Conservation (phyloP, 2,113 vertebrate genomes). For the Empidonax alnorum region DNA sequence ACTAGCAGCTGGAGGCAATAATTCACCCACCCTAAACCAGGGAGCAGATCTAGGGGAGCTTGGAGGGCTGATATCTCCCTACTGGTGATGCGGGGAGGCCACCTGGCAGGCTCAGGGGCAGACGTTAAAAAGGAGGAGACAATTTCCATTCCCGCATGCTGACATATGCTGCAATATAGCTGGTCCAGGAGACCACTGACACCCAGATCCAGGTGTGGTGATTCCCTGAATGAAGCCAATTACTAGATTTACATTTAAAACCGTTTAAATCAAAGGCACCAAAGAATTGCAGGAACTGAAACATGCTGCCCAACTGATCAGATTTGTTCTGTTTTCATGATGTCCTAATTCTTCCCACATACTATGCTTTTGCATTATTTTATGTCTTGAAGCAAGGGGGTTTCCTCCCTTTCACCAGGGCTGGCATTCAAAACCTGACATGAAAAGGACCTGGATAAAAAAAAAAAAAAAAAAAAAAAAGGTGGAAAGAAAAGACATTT, state of each 20-base stretch:
- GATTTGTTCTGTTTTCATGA: background rate
- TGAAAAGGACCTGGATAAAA: background rate
- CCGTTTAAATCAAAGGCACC: background rate
- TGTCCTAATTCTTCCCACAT: background rate
- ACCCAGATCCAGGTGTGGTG: background rate
- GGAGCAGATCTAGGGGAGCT: background rate
- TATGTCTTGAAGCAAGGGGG: background rate
- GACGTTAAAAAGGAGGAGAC: background rate
- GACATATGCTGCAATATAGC: background rate
- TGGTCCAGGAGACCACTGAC: background rate
- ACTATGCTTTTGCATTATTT: background rate
- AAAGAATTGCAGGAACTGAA: background rate
- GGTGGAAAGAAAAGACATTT: background rate
- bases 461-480: background rate
- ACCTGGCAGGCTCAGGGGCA: background rate
- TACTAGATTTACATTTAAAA: background rate
- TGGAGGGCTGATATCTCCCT: fast-evolving
- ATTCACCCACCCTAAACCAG: background rate
- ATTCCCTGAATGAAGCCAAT: background rate
- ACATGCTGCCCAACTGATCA: background rate
- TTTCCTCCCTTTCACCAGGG: background rate
- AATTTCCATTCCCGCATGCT: background rate
- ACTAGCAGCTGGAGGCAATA: background rate
- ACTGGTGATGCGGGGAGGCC: background rate
- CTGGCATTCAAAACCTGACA: background rate